Evolutionary conservation across 2,888 invertebrate genomes (phyloP), one percentile per base, ranked within the genome.

Genomic region (Physocephala rufipes): DNA sequence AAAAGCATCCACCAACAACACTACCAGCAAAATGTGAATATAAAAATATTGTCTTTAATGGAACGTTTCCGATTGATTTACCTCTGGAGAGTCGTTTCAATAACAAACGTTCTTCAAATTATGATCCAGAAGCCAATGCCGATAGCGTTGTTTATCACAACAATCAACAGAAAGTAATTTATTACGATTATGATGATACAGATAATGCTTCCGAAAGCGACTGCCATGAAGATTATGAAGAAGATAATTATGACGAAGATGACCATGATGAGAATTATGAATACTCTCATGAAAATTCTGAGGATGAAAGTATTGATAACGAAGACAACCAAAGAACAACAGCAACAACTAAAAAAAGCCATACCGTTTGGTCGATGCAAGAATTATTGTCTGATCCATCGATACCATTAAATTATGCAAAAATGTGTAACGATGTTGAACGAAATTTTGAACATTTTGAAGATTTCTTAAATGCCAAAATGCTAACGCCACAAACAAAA

Each of bases 21-120:
- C 49, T 63, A 75, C 59, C 63, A 72, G 49, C 59, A 72, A 53
- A 53, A 53, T 53, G 24, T 26, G 58, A 58, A 15, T 73, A 76
- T 59, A 83, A 83, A 73, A 80, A 81, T 65, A 88, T 95, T 62
- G 89, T 94, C 74, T 95, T 94, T 84, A 93, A 94, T 78, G 95
- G 95, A 67, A 95, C 95, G 2, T 95, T 90, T 88, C 95, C 95
- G 4, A 95, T 95, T 76, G 95, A 95, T 83, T 89, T 89, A 80
- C 94, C 94, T 36, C 74, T 85, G 15, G 83, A 85, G 45, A 79
- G 78, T 61, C 77, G 78, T 24, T 75, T 78, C 72, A 67, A 76
- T 66, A 19, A n/a, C 2, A 4, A 58, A 5, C 24, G 2, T 28
- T 53, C 16, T 26, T 4, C 72, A 73, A 78, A 76, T 28, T 83